Evolutionary conservation across 2,113 vertebrate species (phyloP).

Genomic region (Lepisosteus oculatus): DNA sequence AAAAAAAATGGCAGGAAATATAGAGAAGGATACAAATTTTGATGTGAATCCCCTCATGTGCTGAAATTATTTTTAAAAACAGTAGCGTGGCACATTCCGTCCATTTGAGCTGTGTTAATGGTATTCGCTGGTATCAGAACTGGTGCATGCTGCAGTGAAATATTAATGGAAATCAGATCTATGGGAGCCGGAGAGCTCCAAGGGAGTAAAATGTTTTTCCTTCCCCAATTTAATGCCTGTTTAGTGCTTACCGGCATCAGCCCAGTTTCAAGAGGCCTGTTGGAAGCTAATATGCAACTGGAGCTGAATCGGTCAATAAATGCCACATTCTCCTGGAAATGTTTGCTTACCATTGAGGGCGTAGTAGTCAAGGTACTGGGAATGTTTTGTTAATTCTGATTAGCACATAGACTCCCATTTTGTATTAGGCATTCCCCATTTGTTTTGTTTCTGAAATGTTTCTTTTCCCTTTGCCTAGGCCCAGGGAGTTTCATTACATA

Average conservation of each 20-base stretch:
- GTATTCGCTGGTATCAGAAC: not conserved
- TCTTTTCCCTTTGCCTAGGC: no score
- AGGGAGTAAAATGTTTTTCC: constrained; percentile 41
- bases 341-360: not conserved
- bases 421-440: no score
- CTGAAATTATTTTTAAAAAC: no score
- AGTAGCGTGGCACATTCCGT: constrained; percentile 25
- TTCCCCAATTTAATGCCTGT: constrained; percentile 42
- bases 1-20: no score
- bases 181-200: constrained; percentile 24
- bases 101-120: constrained; percentile 18
- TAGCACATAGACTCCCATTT: not conserved
- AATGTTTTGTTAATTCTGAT: not conserved
- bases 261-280: not conserved
- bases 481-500: no score
- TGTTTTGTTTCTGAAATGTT: no score
- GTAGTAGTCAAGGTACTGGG: not conserved
- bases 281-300: not conserved
- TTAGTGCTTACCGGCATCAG: constrained; percentile 19
- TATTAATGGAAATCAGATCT: constrained; percentile 47
- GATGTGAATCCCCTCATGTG: no score
- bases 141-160: constrained; percentile 34
- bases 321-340: not conserved
- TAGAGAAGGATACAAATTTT: no score
- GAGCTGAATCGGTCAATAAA: not conserved